Percentiles rank a stretch among this genome's conserved stretches.
Conservation (phyloP, 2,113 vertebrate species). For the Marmota flaviventris region DNA sequence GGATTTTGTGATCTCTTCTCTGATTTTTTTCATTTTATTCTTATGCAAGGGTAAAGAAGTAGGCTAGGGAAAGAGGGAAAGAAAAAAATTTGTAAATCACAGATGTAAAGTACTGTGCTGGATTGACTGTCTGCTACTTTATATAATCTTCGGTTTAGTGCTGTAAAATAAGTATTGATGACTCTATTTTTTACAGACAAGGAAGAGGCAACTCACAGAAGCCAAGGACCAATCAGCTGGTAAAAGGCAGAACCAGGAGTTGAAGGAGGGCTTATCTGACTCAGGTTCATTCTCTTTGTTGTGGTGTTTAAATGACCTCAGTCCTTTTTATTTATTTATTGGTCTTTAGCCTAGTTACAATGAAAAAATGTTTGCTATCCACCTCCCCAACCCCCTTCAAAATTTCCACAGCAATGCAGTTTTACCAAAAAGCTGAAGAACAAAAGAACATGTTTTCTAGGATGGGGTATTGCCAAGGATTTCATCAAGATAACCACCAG, state of each 20-base stretch:
- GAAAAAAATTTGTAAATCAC: neutral
- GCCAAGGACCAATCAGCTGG: neutral
- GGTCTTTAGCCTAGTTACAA: neutral
- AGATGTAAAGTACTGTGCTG: neutral
- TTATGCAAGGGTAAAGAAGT: neutral
- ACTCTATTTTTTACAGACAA: neutral
- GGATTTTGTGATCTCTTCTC: slow-evolving; percentile 27
- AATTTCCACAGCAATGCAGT: slow-evolving; percentile 19
- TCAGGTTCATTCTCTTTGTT: neutral
- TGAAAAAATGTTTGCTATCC: neutral
- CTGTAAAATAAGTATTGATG: neutral
- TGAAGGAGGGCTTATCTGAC: neutral
- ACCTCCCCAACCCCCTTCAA: neutral
- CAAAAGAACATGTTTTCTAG: neutral
- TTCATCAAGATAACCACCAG: neutral
- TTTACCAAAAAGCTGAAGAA: slow-evolving; percentile 41
- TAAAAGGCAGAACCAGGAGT: neutral
- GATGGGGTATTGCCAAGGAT: neutral
- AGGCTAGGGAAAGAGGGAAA: neutral
- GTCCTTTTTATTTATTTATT: neutral
- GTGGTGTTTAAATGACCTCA: neutral
- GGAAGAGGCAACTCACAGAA: neutral
- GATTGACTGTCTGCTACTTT: neutral
- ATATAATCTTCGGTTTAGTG: neutral
- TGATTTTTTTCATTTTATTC: slow-evolving; percentile 18